Evolutionary conservation across 2,888 invertebrate genomes (phyloP).

Genomic region (Matsumyia berberina): DNA sequence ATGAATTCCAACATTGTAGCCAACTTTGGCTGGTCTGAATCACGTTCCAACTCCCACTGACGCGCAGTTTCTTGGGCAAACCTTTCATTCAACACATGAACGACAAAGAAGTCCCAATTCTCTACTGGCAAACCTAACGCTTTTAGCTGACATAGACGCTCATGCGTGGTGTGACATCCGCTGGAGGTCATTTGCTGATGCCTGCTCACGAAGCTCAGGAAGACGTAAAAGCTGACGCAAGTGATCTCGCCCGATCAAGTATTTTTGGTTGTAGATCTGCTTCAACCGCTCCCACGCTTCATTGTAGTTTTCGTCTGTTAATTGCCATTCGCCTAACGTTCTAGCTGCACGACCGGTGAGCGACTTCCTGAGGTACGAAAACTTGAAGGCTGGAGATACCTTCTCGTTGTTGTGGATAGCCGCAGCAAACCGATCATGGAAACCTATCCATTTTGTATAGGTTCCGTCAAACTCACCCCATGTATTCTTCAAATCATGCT

Average conservation of each 20-base stretch:
- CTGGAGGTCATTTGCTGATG: neutral
- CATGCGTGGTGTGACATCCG: neutral
- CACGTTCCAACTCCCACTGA: slow-evolving; percentile 16
- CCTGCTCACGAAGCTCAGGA: neutral
- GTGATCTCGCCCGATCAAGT: neutral
- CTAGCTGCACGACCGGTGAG: slow-evolving; percentile 9
- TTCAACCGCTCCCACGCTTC: slow-evolving; percentile 21
- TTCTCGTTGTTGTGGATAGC: neutral
- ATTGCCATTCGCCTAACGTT: slow-evolving; percentile 26
- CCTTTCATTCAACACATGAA: slow-evolving; percentile 36
- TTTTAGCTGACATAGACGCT: neutral
- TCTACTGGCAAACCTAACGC: slow-evolving; percentile 25
- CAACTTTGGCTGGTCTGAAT: slow-evolving; percentile 8
- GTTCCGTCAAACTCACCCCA: neutral
- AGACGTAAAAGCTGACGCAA: neutral
- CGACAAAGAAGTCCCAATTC: slow-evolving; percentile 28
- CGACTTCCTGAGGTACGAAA: slow-evolving; percentile 34
- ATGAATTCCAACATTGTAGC: neutral
- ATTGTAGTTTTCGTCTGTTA: slow-evolving; percentile 17
- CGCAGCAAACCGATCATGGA: neutral
- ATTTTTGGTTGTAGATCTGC: neutral
- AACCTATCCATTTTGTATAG: neutral
- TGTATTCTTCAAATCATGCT: too few relatives aligned
- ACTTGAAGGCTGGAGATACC: slow-evolving; percentile 7
- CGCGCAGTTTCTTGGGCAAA: neutral